Conservation (phyloP, 2,888 invertebrate species). For the Matsumyia berberina region DNA sequence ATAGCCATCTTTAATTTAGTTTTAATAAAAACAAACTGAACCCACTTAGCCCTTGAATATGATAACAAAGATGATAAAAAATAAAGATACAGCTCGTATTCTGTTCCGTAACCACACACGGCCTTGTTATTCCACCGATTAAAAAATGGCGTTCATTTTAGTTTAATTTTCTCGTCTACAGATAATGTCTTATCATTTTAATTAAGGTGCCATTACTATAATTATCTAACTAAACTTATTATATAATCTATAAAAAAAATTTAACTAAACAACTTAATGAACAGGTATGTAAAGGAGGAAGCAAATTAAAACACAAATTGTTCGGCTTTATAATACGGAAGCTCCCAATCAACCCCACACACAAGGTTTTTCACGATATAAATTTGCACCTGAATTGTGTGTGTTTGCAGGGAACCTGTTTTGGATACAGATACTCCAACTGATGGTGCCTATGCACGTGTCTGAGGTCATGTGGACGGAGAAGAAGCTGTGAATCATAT, state of each 20-base stretch:
- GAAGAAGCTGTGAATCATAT: not conserved
- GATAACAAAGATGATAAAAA: too few relatives aligned
- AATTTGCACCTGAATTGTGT: not conserved
- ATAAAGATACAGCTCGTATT: not conserved
- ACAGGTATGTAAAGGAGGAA: not conserved
- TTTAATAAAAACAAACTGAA: not conserved
- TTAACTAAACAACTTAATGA: not conserved
- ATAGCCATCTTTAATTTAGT: not conserved
- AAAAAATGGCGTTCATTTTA: too few relatives aligned
- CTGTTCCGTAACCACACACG: not conserved
- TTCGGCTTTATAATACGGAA: conserved; percentile 4
- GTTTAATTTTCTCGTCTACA: not conserved
- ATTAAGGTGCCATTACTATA: not conserved
- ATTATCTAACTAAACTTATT: not conserved
- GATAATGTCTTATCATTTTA: not conserved
- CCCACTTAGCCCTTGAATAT: not conserved
- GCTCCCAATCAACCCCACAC: not conserved
- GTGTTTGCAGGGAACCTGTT: conserved; percentile 30
- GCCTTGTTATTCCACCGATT: not conserved
- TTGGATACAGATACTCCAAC: not conserved
- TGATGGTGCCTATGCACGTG: conserved; percentile 33
- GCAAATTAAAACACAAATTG: not conserved
- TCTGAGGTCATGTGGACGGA: conserved; percentile 38
- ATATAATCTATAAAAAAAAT: not conserved
- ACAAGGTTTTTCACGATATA: not conserved